Evolutionary conservation across 2,797 vertebrate genomes (phyloP).

Genomic region (Eulemur coronatus): DNA sequence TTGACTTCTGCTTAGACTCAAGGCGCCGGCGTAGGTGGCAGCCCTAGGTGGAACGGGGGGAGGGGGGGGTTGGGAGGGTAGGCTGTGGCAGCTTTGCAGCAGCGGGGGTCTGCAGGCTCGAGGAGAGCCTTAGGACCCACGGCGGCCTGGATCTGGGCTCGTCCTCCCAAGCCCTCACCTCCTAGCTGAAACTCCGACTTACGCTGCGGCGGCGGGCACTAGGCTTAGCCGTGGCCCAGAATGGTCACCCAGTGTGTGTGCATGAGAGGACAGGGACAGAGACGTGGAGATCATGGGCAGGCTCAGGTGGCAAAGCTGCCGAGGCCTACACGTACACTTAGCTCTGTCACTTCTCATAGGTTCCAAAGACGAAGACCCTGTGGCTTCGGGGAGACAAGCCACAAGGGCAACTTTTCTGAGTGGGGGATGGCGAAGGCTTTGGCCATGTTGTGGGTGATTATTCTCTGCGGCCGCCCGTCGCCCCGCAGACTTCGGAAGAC

Average conservation of each 20-base stretch:
- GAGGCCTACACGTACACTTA: neutral
- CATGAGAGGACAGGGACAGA: rapidly evolving
- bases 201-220: neutral
- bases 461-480: rapidly evolving
- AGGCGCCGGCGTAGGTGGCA: neutral
- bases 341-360: neutral
- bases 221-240: rapidly evolving
- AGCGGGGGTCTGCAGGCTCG: neutral
- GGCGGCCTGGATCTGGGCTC: neutral
- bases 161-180: rapidly evolving
- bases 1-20: neutral
- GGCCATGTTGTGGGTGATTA: neutral
- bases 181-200: neutral
- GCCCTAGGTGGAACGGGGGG: neutral
- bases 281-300: rapidly evolving
- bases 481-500: neutral
- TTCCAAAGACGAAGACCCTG: neutral
- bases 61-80: no score
- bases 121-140: neutral
- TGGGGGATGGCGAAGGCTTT: neutral
- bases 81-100: neutral
- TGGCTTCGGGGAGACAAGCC: neutral
- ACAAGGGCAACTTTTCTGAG: neutral
- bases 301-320: neutral
- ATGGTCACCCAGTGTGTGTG: neutral